Base-by-base conservation (phyloP, 1,140 invertebrate species). In the Drosophila ercepeae region DNA sequence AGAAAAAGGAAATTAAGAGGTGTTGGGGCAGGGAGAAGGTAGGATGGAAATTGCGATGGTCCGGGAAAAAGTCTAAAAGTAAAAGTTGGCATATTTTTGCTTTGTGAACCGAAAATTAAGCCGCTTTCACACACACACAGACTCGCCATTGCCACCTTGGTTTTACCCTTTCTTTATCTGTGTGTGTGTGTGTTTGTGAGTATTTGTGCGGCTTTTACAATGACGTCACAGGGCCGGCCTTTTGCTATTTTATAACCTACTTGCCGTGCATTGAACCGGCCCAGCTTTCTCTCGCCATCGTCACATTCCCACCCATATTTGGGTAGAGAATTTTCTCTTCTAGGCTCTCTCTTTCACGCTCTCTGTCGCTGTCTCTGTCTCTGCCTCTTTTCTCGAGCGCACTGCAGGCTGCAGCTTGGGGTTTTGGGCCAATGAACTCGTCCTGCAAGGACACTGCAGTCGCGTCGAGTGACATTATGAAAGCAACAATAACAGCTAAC, bases 171-270 rank as follows among this genome's bases (percentile, higher is more conserved):
- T 19, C 16, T 25, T 4, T 34, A 9, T 44, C 9, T 21, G 8
- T 42, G 4, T 21, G 42, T 0, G 25, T 51, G 41, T 27, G 41
- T 9, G 54, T 27, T 8, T 11, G 46, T 18, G 45, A 23, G 52
- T 46, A 45, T 32, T 23, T 59, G 53, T 46, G 60, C 55, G 50
- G 71, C 23, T 45, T 68, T 88, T 63, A 75, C 36, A 75, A 71
- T 88, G 82, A 88, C 82, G 82, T 88, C 82, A 86, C 81, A 88
- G 82, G 70, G 51, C 70, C 70, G 58, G 61, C 71, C 64, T 71
- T 73, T 67, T 59, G 61, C 59, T 48, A 59, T 74, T 72, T 77
- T 81, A 53, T 67, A 86, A 88, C 82, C 82, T 81, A 88, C 55
- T 88, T 88, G 77, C 36, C 77, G 82, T 78, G 39, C 82, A 64